Percentiles rank a stretch among this genome's conserved stretches.
phyloP scores from a whole-genome alignment of 1,140 invertebrate species.

The Acromyrmex heyeri region DNA sequence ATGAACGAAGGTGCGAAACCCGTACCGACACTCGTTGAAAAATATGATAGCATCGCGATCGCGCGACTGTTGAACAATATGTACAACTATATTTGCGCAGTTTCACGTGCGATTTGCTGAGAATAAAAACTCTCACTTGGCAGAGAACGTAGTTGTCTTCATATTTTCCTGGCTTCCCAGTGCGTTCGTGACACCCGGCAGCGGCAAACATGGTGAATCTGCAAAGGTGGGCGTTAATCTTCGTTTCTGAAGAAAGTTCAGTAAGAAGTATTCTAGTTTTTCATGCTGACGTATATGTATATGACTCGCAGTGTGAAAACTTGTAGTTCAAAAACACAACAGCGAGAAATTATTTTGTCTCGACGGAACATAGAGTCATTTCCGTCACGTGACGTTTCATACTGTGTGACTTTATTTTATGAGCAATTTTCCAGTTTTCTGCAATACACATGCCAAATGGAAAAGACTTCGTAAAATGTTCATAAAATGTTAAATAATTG shows the following conservation, averaged over 20 bases:
- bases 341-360: conserved; percentile 62
- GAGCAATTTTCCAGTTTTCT: background rate
- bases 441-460: background rate
- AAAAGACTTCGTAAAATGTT: background rate
- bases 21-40: background rate
- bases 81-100: conserved; percentile 18
- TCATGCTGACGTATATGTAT: conserved; percentile 62
- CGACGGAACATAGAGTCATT: conserved; percentile 36
- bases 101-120: conserved; percentile 63
- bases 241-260: conserved; percentile 66
- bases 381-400: conserved; percentile 25
- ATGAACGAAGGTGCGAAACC: conserved; percentile 3
- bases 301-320: conserved; percentile 47
- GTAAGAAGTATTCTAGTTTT: conserved; percentile 72
- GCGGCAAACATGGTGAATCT: conserved; percentile 57
- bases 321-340: conserved; percentile 50
- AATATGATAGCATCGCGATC: conserved; percentile 15
- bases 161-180: conserved; percentile 66
- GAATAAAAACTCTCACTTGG: conserved; percentile 62
- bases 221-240: conserved; percentile 70
- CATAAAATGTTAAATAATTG: background rate
- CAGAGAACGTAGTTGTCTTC: conserved; percentile 66
- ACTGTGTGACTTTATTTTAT: conserved; percentile 32
- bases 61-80: background rate
- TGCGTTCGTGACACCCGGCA: conserved; percentile 50